These are phyloP conservation scores for Pomatorhinus ruficollis DNA, from an alignment of 2,113 vertebrate species.

Conservation along the genomic window DNA sequence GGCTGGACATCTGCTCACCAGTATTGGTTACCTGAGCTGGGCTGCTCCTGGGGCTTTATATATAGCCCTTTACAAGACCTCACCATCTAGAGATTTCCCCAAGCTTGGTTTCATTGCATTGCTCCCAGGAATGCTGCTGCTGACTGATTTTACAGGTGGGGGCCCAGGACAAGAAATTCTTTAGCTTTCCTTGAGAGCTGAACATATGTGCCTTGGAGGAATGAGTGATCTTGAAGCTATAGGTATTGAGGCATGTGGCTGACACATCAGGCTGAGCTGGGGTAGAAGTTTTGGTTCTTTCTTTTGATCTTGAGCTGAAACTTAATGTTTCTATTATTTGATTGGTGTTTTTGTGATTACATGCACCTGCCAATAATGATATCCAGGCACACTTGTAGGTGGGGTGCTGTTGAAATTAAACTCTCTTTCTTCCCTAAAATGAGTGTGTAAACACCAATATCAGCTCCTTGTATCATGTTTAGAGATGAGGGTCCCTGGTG, in stretches of 20 bases:
- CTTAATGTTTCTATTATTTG: constrained; percentile 50
- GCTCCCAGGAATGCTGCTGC: not conserved
- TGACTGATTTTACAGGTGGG: not conserved
- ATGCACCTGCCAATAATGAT: constrained; percentile 43
- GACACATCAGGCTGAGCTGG: not conserved
- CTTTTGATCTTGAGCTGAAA: constrained; percentile 44
- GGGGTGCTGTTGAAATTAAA: constrained; percentile 31
- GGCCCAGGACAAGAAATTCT: not conserved
- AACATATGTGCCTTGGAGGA: not conserved
- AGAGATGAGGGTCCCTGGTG: constrained; percentile 3
- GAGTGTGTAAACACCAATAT: constrained; percentile 53
- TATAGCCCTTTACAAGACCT: not conserved
- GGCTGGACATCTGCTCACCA: not conserved
- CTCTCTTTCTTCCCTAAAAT: constrained; percentile 19
- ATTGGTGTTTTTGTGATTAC: constrained; percentile 43
- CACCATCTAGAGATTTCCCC: not conserved
- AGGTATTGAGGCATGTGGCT: not conserved
- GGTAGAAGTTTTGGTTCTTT: not conserved
- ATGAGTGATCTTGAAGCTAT: not conserved
- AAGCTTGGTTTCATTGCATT: not conserved
- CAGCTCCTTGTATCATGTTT: constrained; percentile 6
- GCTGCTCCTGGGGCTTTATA: not conserved
- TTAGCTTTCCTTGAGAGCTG: not conserved
- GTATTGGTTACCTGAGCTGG: not conserved
- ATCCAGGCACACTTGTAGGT: not conserved